These are phyloP conservation scores for Lates calcarifer DNA, from an alignment of 2,113 vertebrate genomes.

Conservation along the genomic window DNA sequence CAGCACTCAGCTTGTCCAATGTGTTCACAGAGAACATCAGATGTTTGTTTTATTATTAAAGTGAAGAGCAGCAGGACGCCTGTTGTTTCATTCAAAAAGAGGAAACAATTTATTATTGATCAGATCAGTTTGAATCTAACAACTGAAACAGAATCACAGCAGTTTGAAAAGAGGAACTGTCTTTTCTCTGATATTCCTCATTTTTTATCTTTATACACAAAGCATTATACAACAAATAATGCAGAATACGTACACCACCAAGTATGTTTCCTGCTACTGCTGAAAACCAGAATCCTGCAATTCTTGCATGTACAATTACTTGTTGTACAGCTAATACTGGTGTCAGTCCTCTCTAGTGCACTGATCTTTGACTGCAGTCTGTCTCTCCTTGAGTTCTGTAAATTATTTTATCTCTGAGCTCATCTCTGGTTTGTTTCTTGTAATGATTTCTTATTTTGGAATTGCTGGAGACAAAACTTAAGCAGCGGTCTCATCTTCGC, in stretches of 20 bases:
- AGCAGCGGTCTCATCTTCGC: neutral
- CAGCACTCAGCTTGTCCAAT: neutral
- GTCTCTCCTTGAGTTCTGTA: neutral
- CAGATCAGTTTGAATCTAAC: neutral
- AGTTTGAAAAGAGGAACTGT: slow-evolving; percentile 4
- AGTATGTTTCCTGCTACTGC: neutral
- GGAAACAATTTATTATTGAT: slow-evolving; percentile 48
- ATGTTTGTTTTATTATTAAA: slow-evolving; percentile 53
- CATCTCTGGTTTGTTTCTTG: neutral
- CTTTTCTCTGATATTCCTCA: neutral
- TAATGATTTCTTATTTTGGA: neutral
- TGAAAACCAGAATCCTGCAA: neutral
- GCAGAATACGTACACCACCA: neutral
- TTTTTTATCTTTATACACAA: neutral
- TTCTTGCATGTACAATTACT: neutral
- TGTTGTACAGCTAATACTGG: neutral
- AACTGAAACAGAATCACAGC: neutral
- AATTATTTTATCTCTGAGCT: neutral
- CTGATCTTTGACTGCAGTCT: neutral
- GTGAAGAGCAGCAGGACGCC: slow-evolving; percentile 1
- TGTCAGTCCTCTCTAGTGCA: neutral
- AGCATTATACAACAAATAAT: neutral
- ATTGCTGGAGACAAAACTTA: neutral
- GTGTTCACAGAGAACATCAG: slow-evolving; percentile 1
- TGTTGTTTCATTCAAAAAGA: slow-evolving; percentile 10